Conservation (phyloP, 1,140 invertebrate genomes). For the Ganaspis sp. region DNA sequence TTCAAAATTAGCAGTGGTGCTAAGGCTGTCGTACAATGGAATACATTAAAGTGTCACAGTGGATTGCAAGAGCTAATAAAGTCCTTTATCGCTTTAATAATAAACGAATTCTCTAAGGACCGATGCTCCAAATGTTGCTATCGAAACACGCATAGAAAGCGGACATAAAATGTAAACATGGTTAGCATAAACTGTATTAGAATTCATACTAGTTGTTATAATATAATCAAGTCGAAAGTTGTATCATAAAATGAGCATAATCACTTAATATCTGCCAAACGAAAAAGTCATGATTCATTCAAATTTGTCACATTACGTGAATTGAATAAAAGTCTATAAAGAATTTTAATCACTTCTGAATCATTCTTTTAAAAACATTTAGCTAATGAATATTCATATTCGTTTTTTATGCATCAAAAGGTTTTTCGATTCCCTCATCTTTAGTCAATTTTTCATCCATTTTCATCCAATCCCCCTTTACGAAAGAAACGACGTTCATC, state of each 20-base stretch:
- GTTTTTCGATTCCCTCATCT: neutral
- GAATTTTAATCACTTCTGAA: neutral
- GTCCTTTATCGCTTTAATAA: constrained; percentile 62
- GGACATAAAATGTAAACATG: constrained; percentile 24
- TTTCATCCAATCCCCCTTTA: neutral
- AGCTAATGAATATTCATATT: constrained; percentile 1
- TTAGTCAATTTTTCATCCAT: constrained; percentile 6
- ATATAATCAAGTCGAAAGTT: neutral
- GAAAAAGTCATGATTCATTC: too few species aligned
- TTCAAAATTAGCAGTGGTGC: constrained; percentile 64
- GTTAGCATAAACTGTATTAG: neutral
- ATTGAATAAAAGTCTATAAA: neutral
- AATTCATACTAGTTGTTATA: neutral
- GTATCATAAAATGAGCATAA: neutral
- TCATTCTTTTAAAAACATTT: neutral
- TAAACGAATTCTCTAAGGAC: constrained; percentile 21
- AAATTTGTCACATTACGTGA: too few species aligned
- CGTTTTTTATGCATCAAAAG: neutral
- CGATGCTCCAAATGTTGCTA: constrained; percentile 25
- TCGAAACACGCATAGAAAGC: constrained; percentile 24
- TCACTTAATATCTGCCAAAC: too few species aligned
- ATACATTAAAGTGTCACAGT: constrained; percentile 64
- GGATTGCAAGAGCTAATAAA: constrained; percentile 66
- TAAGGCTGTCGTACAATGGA: constrained; percentile 61
- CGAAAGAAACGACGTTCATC: neutral